Percentiles rank a stretch among this genome's conserved stretches.
These are phyloP conservation scores for Epiblema foenella DNA, from an alignment of 2,888 invertebrate species.

Conservation along the genomic window DNA sequence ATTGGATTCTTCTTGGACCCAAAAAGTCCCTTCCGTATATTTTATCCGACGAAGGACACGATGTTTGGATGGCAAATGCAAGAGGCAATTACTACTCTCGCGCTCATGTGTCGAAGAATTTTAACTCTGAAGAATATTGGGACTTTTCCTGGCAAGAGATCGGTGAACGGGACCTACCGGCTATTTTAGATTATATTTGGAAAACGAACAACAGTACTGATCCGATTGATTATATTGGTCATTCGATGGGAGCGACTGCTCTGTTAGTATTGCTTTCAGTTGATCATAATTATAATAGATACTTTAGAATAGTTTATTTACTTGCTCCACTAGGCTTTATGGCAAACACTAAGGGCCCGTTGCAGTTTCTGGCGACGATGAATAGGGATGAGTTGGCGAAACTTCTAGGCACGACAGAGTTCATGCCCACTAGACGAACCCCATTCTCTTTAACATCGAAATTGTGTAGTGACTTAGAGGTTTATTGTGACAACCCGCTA, in stretches of 20 bases:
- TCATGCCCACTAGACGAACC: constrained; percentile 61
- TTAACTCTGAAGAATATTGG: constrained; percentile 62
- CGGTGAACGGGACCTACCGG: constrained; percentile 67
- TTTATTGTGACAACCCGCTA: constrained; percentile 68
- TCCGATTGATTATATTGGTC: constrained; percentile 67
- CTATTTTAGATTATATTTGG: constrained; percentile 65
- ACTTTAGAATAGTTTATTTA: constrained; percentile 65
- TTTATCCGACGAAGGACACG: constrained; percentile 83
- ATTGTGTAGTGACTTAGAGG: constrained; percentile 59
- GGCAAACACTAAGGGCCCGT: constrained; percentile 61
- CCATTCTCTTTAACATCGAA: constrained; percentile 59
- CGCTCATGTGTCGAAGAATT: constrained; percentile 55
- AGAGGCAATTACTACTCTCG: constrained; percentile 73
- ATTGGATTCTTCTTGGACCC: constrained; percentile 72
- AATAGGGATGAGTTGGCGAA: constrained; percentile 51
- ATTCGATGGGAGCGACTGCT: constrained; percentile 73
- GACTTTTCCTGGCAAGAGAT: constrained; percentile 72
- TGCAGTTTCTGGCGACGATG: constrained; percentile 57
- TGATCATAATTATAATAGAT: constrained; percentile 60
- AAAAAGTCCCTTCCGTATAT: constrained; percentile 69
- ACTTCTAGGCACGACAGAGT: constrained; percentile 61
- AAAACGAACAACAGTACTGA: constrained; percentile 54
- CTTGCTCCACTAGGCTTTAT: constrained; percentile 68
- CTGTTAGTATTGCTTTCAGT: constrained; percentile 66
- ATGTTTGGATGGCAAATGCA: constrained; percentile 85